Conservation (phyloP, 2,797 vertebrate genomes). For the Peromyscus nudipes region DNA sequence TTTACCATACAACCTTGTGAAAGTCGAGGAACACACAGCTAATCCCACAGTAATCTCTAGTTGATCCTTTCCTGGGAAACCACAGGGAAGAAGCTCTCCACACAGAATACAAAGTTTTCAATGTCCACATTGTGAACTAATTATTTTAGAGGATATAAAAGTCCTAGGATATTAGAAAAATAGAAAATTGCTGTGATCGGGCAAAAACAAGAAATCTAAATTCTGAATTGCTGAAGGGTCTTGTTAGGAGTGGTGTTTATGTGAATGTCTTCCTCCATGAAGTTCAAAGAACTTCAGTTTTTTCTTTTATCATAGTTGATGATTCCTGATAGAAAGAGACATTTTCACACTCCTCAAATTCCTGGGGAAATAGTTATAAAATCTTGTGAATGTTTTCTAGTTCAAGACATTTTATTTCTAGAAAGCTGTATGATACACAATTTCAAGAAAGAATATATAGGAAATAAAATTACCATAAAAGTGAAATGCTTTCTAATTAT, state of each 20-base stretch:
- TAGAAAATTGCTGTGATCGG: background rate
- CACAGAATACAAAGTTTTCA: background rate
- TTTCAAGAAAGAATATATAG: background rate
- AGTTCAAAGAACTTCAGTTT: background rate
- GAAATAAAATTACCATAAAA: background rate
- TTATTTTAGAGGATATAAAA: slow-evolving; percentile 41
- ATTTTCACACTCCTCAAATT: background rate
- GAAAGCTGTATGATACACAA: background rate
- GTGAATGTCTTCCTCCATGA: background rate
- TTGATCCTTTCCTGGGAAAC: background rate
- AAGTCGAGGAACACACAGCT: background rate
- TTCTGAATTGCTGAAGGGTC: background rate
- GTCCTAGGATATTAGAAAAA: background rate
- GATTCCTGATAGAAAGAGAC: background rate
- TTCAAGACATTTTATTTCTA: slow-evolving; percentile 58
- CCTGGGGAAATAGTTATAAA: background rate
- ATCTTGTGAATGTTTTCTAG: background rate
- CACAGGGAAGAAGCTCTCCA: background rate
- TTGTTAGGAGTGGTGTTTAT: background rate
- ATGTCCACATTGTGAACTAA: background rate
- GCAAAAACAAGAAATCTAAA: background rate
- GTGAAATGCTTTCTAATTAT: background rate
- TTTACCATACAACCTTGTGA: slow-evolving; percentile 18
- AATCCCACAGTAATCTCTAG: slow-evolving; percentile 3
- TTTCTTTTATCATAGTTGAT: background rate